A percentile compares a stretch with the other conserved stretches of the same genome.
phyloP scores from a whole-genome alignment of 1,140 invertebrate species.

The Polypedilum pembai region DNA sequence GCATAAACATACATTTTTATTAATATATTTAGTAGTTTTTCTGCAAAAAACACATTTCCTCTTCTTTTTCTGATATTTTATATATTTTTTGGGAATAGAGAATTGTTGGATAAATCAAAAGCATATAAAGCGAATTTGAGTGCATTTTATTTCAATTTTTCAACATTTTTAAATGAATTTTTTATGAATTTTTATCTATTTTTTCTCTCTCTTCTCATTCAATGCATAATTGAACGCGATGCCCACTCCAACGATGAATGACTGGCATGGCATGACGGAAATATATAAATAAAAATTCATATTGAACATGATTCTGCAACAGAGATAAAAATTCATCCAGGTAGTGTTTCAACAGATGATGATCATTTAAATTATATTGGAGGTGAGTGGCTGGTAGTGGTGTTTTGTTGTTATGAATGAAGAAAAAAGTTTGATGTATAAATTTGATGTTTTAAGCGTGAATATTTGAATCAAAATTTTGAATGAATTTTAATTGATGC shows the following conservation, averaged over 20 bases:
- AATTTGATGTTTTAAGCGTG: neutral
- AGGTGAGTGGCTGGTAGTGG: conserved; percentile 32
- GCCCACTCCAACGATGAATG: neutral
- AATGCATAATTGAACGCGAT: neutral
- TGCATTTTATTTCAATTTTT: neutral
- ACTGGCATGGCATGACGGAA: neutral
- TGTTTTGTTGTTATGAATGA: neutral
- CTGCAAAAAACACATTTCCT: neutral
- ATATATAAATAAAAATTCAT: neutral
- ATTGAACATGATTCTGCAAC: conserved; percentile 24
- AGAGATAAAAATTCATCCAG: conserved; percentile 44
- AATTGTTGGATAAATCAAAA: neutral
- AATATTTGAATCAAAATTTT: neutral
- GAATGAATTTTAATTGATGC: too few species aligned
- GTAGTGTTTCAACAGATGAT: conserved; percentile 39
- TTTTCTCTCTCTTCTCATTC: neutral
- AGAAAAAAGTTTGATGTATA: neutral
- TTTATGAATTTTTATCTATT: neutral
- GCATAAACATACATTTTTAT: conserved; percentile 19
- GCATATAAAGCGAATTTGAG: neutral
- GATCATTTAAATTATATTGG: conserved; percentile 41
- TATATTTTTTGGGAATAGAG: neutral
- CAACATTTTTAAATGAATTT: neutral
- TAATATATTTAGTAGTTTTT: neutral
- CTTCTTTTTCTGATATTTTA: neutral